Conservation (phyloP, 2,888 invertebrate genomes). For the Leptogaster cylindrica region DNA sequence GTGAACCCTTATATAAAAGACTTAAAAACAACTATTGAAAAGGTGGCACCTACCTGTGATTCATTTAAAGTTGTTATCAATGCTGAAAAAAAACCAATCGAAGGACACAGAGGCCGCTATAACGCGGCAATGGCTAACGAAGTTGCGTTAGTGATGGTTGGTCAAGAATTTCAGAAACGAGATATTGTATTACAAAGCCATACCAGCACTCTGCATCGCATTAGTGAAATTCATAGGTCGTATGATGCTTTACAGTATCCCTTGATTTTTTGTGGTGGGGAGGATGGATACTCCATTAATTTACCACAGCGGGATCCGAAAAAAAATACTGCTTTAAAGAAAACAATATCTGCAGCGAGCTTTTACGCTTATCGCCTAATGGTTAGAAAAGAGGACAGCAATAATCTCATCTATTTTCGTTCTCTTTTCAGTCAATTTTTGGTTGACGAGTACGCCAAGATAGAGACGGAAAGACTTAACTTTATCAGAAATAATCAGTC, state of each 20-base stretch:
- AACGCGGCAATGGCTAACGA: slow-evolving; percentile 51
- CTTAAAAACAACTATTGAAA: slow-evolving; percentile 50
- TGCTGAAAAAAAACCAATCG: slow-evolving; percentile 51
- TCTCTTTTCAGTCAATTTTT: slow-evolving; percentile 53
- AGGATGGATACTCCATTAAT: slow-evolving; percentile 49
- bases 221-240: slow-evolving; percentile 51
- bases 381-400: not conserved
- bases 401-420: no score
- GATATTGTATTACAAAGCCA: slow-evolving; percentile 51
- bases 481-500: slow-evolving; percentile 52
- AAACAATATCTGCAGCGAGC: not conserved
- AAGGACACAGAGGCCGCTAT: slow-evolving; percentile 50
- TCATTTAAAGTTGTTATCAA: slow-evolving; percentile 50
- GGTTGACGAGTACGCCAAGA: slow-evolving; percentile 55
- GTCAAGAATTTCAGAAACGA: slow-evolving; percentile 48
- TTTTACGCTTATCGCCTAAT: not conserved
- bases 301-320: not conserved
- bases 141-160: slow-evolving; percentile 49
- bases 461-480: slow-evolving; percentile 53
- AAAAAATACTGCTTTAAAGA: not conserved
- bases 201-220: slow-evolving; percentile 44
- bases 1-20: slow-evolving; percentile 7
- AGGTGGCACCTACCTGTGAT: slow-evolving; percentile 48
- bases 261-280: slow-evolving; percentile 50
- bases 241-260: slow-evolving; percentile 57